Conservation (phyloP, 2,113 vertebrate genomes). For the Ammodytes dubius region DNA sequence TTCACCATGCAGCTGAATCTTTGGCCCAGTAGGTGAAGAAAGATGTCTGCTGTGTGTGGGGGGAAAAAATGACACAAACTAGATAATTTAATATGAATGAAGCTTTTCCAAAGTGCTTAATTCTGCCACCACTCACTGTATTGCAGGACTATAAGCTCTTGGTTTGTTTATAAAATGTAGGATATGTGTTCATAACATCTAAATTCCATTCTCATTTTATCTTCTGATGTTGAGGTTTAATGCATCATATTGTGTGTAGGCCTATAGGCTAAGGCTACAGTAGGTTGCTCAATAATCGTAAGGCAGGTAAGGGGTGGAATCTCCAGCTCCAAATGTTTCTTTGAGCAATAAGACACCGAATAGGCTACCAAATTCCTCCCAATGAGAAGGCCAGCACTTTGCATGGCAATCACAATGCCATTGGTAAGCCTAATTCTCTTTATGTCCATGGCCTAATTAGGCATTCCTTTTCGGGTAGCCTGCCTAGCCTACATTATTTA, state of each 20-base stretch:
- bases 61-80: not conserved
- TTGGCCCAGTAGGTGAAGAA: not conserved
- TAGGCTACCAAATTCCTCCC: too few species aligned
- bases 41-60: not conserved
- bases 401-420: too few species aligned
- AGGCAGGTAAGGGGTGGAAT: not conserved
- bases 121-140: not conserved
- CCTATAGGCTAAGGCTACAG: not conserved
- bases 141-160: not conserved
- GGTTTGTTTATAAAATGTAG: not conserved
- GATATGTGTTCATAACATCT: not conserved
- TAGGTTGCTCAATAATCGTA: not conserved
- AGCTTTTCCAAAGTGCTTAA: not conserved
- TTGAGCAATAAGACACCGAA: not conserved
- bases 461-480: too few species aligned
- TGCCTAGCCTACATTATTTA: too few species aligned
- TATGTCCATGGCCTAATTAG: too few species aligned
- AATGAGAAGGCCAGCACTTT: too few species aligned
- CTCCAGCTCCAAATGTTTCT: not conserved
- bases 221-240: not conserved
- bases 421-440: too few species aligned
- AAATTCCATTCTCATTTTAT: not conserved
- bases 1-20: conserved; percentile 25
- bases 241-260: not conserved
- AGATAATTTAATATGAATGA: not conserved